phyloP scores from a whole-genome alignment of 2,113 vertebrate genomes.

The Hypanus sabinus region DNA sequence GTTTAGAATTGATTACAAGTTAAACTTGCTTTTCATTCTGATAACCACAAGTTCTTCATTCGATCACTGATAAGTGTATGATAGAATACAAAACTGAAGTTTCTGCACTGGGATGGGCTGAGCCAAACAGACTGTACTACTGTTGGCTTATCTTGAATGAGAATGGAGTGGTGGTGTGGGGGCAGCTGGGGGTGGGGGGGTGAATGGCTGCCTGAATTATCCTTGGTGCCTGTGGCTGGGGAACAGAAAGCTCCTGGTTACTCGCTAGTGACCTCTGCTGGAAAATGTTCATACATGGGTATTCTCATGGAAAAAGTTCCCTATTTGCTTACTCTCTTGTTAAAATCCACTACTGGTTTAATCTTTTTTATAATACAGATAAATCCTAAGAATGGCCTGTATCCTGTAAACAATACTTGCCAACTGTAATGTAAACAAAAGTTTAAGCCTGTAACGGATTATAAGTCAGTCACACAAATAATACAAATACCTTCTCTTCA shows the following conservation, averaged over 20 bases:
- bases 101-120: neutral
- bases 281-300: neutral
- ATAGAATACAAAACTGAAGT: neutral
- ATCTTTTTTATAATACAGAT: neutral
- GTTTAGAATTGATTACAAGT: neutral
- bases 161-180: neutral
- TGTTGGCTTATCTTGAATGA: neutral
- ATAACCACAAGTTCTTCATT: no score
- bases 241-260: neutral
- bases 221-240: neutral
- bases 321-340: neutral
- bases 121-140: neutral
- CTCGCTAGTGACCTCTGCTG: conserved; percentile 33
- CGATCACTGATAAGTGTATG: no score
- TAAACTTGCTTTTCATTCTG: neutral
- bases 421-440: neutral
- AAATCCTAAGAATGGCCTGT: neutral
- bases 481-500: no score
- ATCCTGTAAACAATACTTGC: neutral
- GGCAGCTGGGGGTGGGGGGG: neutral
- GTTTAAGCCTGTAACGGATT: no score
- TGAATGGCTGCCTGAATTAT: neutral
- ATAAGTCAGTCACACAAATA: no score
- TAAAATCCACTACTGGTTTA: neutral
- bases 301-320: neutral